Evolutionary conservation across 2,113 vertebrate species (phyloP), one percentile per base, ranked within the genome.

Genomic region (Brachyhypopomus gauderio): DNA sequence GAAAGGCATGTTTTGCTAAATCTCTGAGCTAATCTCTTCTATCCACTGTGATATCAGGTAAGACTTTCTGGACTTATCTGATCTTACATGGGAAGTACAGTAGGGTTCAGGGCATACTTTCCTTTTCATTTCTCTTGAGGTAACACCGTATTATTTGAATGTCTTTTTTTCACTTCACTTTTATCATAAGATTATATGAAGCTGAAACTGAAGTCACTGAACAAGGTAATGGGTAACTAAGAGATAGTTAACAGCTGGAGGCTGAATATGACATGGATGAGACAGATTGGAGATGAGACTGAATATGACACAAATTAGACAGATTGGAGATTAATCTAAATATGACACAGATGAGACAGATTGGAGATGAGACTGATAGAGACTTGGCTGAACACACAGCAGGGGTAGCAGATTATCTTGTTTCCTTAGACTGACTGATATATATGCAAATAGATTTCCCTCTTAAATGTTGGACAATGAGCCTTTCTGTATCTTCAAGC

Each of bases 251-350:
- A 41, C 5, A 52, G 45, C 63, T 74, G 70, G 30, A 60, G 25
- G 70, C 66, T 74, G 71, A 74, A 30, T 73, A 27, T 74, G 17
- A 67, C 23, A 48, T 19, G 30, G 72, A 79, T 83, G 59, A 78
- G 27, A 60, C 56, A 76, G 19, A 17, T 58, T 30, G 30, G 30
- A 30, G 30, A 30, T 30, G 30, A 62, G 36, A 45, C 64, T 55
- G 8, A 74, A 30, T 73, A 27, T 74, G 17, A 67, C 23, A 48
- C 23, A 41, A 63, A 79, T 83, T 59, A 78, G 27, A 60, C 56
- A 76, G 23, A 17, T 58, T 30, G 30, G 59, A 72, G 67, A 58
- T 58, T 41, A 48, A 12, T 63, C 23, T 34, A 45, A 62, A 30
- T 73, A 27, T 74, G 17, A 67, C 23, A 48, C 23, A 41, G 72